These are phyloP conservation scores for Cardiocondyla obscurior DNA, from an alignment of 1,140 invertebrate genomes.

Conservation along the genomic window DNA sequence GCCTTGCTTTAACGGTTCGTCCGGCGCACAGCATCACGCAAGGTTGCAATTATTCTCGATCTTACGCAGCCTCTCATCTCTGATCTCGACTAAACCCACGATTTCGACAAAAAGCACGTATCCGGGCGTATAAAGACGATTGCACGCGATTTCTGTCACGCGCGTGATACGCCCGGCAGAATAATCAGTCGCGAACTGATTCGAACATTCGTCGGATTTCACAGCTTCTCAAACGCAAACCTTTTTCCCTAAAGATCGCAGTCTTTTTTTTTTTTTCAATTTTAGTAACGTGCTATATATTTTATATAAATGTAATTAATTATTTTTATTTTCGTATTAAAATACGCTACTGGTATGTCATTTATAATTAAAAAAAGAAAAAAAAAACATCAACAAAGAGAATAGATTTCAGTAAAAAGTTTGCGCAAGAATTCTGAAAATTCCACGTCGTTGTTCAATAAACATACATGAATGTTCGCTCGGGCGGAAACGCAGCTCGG, in stretches of 20 bases:
- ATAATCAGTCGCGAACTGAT: slow-evolving; percentile 17
- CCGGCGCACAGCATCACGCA: neutral
- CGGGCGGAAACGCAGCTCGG: neutral
- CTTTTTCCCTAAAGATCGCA: neutral
- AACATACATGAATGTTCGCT: slow-evolving; percentile 22
- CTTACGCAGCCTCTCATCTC: slow-evolving; percentile 1
- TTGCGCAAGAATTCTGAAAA: neutral
- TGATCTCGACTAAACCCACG: slow-evolving; percentile 33
- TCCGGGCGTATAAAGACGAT: neutral
- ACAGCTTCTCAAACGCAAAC: neutral
- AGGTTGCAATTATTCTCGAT: slow-evolving; percentile 34
- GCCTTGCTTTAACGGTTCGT: neutral
- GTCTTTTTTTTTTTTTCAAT: neutral
- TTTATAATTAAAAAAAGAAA: neutral
- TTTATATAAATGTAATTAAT: neutral
- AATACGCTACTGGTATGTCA: neutral
- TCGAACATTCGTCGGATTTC: neutral
- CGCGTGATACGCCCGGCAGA: neutral
- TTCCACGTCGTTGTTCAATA: neutral
- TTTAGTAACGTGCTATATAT: neutral
- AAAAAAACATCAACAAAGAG: no score
- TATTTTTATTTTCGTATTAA: no score
- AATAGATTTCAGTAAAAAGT: neutral
- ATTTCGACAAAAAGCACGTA: slow-evolving; percentile 42
- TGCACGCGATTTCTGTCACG: slow-evolving; percentile 44